phyloP scores from a whole-genome alignment of 2,888 invertebrate species.

The Timema cristinae region DNA sequence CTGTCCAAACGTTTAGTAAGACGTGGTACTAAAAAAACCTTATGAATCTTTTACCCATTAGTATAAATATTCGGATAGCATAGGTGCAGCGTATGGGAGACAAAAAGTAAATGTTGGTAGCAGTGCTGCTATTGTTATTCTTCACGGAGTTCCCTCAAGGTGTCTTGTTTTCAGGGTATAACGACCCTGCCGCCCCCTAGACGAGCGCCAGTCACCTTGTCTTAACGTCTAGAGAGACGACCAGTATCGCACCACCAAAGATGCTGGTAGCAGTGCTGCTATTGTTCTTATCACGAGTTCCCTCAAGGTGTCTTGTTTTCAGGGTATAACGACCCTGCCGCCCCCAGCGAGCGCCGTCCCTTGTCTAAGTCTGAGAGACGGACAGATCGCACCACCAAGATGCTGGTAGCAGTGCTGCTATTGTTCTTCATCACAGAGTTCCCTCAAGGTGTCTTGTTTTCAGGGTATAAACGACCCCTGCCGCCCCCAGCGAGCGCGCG shows the following conservation, averaged over 20 bases:
- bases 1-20: too few relatives aligned
- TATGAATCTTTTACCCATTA: too few relatives aligned
- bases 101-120: conserved; percentile 90
- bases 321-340: background rate
- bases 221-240: conserved; percentile 27
- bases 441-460: conserved; percentile 67
- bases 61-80: too few relatives aligned
- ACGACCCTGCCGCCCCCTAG: background rate
- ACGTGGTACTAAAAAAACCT: too few relatives aligned
- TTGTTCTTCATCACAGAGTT: conserved; percentile 86
- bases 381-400: conserved; percentile 68
- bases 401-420: conserved; percentile 83
- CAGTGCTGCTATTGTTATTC: conserved; percentile 80
- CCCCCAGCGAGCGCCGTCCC: conserved; percentile 1
- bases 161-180: too few relatives aligned
- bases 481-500: conserved; percentile 1
- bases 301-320: conserved; percentile 69
- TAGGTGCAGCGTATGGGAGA: too few relatives aligned
- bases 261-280: conserved; percentile 87
- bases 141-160: conserved; percentile 83
- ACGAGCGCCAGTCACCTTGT: conserved; percentile 17
- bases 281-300: conserved; percentile 86
- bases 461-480: too few relatives aligned
- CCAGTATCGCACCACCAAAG: conserved; percentile 67
- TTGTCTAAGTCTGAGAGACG: conserved; percentile 28